phyloP scores from a whole-genome alignment of 2,113 vertebrate genomes.

The Lanius ludovicianus region DNA sequence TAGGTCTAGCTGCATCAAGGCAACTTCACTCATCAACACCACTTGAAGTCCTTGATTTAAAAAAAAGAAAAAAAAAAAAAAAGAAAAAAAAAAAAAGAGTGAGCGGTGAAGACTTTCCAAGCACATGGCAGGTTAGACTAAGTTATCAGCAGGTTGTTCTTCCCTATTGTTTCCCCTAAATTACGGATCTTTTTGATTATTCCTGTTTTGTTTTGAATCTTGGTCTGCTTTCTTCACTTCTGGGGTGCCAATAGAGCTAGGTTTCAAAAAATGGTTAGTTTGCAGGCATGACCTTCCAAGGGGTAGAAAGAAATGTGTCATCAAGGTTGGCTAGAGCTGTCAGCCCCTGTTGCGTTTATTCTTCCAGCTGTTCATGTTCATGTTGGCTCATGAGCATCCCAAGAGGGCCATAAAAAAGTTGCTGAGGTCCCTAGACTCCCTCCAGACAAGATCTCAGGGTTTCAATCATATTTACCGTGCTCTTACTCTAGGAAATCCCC shows the following conservation, averaged over 20 bases:
- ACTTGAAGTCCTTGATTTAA: background rate
- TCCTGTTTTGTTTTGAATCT: background rate
- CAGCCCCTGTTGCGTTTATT: background rate
- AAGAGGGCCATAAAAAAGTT: background rate
- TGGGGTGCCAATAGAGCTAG: constrained; percentile 6
- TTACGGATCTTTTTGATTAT: background rate
- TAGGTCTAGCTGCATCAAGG: background rate
- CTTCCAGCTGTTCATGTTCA: background rate
- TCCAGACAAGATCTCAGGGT: constrained; percentile 1
- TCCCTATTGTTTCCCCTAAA: background rate
- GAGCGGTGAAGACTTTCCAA: constrained; percentile 1
- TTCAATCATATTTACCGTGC: background rate
- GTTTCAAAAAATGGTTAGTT: background rate
- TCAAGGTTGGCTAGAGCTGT: background rate
- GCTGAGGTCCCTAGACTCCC: background rate
- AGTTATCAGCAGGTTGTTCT: constrained; percentile 5
- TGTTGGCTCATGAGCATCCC: background rate
- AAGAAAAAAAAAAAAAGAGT: background rate
- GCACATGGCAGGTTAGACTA: background rate
- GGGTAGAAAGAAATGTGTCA: background rate
- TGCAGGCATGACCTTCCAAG: background rate
- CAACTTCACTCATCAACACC: background rate
- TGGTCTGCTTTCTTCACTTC: constrained; percentile 32
- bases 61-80: too few relatives aligned
- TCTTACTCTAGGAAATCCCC: background rate